Evolutionary conservation across 2,797 vertebrate species (phyloP), one percentile per base, ranked within the genome.

Genomic region (Myotis planiceps): DNA sequence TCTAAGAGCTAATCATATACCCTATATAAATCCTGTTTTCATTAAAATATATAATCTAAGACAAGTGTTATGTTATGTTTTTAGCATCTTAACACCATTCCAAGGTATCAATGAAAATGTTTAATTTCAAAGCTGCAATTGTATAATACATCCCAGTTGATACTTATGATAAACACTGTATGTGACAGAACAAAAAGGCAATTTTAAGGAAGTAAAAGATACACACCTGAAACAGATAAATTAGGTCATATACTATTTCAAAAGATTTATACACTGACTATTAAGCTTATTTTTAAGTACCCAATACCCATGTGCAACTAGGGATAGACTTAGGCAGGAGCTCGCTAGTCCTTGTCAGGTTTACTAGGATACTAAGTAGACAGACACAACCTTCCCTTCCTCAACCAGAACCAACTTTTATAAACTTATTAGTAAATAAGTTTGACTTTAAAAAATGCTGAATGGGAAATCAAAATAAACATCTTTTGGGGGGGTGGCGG

Each of bases 61-160:
- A 19, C 37, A 92, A 95, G 25, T 72, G 4, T 69, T 84, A 45
- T 72, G 5, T 69, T 84, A 45, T 15, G 6, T 42, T 42, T 96
- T 88, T 51, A 71, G 51, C 29, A 71, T 45, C 78, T 25, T 68
- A 95, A 83, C 14, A 79, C 6, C 42, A 72, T 74, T 69, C 23
- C 55, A 88, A 87, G 42, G 18, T 75, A 93, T 45, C 27, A 83
- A 68, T 89, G 81, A 83, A 86, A 96, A 92, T 32, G 23, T 63
- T 92, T 90, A 76, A 92, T 92, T 95, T 90, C 63, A 78, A 95
- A 94, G 32, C 45, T 83, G 58, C 32, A 66, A 71, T 71, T 71
- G 14, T 79, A 21, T 66, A 92, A 47, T 34, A 68, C 25, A 81
- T 49, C 21, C 27, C 55, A 74, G n/a, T 27, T 85, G 68, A n/a